Base-by-base conservation (phyloP, 2,797 vertebrate genomes). In the Monodelphis domestica region DNA sequence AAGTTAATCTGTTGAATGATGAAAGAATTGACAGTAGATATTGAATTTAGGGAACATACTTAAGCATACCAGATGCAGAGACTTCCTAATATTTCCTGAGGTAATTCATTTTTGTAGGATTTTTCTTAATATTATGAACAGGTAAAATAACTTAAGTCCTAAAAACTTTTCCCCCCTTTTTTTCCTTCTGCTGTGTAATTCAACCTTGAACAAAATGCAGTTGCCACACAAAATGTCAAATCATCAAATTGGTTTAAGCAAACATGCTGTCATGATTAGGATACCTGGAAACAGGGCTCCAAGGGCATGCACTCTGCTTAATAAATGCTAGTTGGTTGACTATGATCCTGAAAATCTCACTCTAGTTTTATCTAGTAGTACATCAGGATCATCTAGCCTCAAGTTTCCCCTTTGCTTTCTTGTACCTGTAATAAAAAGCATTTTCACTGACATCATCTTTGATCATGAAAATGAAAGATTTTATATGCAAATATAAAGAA, bases 181-280 rank as follows among this genome's bases (percentile, higher is more conserved):
- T 29, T 90, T 96, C 45, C 50, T 57, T 90, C 57, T 95, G 33
- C 54, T 87, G 59, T 87, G 88, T 29, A 50, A 54, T 63, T 38
- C 56, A 29, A 33, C 90, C 12, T 50, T 54, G 54, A 91, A 30
- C 59, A 78, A 90, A 92, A 70, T 50, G 87, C 70, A 70, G 12
- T 63, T 89, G 4, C 50, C n/a, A 50, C 54, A 30, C 70, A 91
- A 88, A 92, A 56, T 70, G 59, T 14, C 5, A 78, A 54, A 12
- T 33, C 45, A 89, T 45, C n/a, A 84, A 57, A 11, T 10, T 56
- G 38, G 50, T 91, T 93, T 92, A 38, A 93, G 50, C 59, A 89
- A 92, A n/a, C 52, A 57, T 45, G 29, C 29, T 21, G 38, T 92
- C 90, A 94, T 63, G 50, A 92, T 59, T 90, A n/a, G 14, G 56